Evolutionary conservation across 2,797 vertebrate genomes (phyloP).

Genomic region (Botia kubotai): DNA sequence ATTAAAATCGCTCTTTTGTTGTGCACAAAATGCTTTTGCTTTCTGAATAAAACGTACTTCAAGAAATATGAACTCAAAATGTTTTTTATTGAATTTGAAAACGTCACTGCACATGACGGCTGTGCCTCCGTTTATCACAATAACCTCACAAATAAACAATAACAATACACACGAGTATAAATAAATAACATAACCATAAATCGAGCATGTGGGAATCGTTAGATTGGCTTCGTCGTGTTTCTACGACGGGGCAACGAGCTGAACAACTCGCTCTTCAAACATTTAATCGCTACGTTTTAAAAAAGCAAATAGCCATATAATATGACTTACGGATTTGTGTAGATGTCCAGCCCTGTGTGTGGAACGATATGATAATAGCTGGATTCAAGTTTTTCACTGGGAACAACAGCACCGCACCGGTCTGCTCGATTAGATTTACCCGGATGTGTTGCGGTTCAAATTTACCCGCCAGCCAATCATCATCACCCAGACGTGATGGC

Average conservation of each 20-base stretch:
- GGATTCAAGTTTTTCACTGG: background rate
- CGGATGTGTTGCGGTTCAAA: conserved; percentile 74
- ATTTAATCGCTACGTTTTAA: background rate
- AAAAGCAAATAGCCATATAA: background rate
- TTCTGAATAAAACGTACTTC: background rate
- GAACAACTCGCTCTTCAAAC: background rate
- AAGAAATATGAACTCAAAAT: background rate
- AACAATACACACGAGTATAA: too few species aligned
- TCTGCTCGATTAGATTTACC: background rate
- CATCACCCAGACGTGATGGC: background rate
- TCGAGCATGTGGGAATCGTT: background rate
- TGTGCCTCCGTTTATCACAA: background rate
- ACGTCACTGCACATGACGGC: background rate
- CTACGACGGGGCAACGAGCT: background rate
- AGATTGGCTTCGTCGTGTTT: background rate
- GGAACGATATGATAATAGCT: background rate
- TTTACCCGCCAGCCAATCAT: conserved; percentile 77
- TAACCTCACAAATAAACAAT: background rate
- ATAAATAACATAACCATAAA: background rate
- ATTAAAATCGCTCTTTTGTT: background rate
- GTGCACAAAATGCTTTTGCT: too few species aligned
- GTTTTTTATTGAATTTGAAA: background rate
- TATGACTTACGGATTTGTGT: conserved; percentile 14
- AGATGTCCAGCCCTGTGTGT: conserved; percentile 3
- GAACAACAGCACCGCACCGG: background rate